Percentiles rank a stretch among this genome's conserved stretches.
These are phyloP conservation scores for Micropoecilia bifurca DNA, from an alignment of 2,797 vertebrate species.

Conservation along the genomic window DNA sequence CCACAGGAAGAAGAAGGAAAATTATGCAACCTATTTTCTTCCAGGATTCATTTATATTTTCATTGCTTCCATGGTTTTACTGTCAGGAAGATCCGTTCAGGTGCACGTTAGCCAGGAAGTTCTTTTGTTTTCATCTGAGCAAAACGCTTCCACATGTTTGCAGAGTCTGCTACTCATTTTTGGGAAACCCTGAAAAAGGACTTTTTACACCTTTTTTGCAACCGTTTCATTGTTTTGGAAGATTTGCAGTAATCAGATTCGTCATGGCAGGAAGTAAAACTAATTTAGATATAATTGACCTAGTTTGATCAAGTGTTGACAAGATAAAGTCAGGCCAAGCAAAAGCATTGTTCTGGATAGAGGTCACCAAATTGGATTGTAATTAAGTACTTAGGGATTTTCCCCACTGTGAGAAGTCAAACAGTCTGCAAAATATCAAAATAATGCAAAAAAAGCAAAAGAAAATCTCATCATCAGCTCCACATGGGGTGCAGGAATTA, in stretches of 20 bases:
- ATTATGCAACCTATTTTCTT: background rate
- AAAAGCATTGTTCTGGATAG: background rate
- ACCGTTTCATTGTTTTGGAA: background rate
- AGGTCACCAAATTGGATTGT: background rate
- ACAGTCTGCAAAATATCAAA: background rate
- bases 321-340: background rate
- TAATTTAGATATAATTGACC: background rate
- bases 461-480: conserved; percentile 5
- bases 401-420: background rate
- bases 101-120: no score
- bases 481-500: background rate
- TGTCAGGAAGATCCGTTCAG: no score
- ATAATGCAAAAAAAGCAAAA: background rate
- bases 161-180: background rate
- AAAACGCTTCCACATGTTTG: background rate
- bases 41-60: background rate
- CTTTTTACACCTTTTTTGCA: background rate
- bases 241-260: background rate
- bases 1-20: no score
- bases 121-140: no score
- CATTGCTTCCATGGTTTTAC: background rate
- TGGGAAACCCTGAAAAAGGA: background rate
- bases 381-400: background rate
- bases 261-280: background rate
- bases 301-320: background rate